Base-by-base conservation (phyloP, 2,797 vertebrate species). In the Silurus aristotelis region DNA sequence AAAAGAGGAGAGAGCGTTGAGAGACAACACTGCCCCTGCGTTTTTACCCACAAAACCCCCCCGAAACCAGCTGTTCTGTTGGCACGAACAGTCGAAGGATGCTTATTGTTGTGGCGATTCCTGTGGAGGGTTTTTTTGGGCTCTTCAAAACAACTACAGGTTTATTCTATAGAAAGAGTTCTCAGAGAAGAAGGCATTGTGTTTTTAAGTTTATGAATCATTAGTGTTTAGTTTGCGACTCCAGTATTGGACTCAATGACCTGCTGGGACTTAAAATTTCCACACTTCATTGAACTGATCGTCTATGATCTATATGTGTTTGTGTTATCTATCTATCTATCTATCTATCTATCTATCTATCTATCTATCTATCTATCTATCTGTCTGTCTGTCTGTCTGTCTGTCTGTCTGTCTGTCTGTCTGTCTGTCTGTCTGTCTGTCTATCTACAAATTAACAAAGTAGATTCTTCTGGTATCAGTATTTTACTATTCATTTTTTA, bases 1-100 rank as follows among this genome's bases (percentile, higher is more conserved):
- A 88, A 92, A 92, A 90, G 89, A 92, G 91, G 94, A 91, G 83
- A 87, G 93, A 93, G 92, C 93, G 94, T 90, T 93, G 90, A 83
- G 85, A 95, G 91, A 92, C 92, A 89, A 72, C 90, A 89, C 81
- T 83, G 14, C 0, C 86, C 89, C 91, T 80, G 89, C 91, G 17
- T 85, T 90, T 91, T 91, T 67, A 52, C 48, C 48, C 48, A 38
- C 48, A 52, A 52, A 7, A 8, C 89, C 91, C 79, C 68, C 67
- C 17, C 22, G 17, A 1, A 87, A 79, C 46, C 89, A 90, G 88
- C 90, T 90, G 90, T 88, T 88, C 71, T 83, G 87, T 85, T 88
- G 88, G 82, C 89, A 89, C 46, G 85, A 83, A 84, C 85, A 76
- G 87, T 87, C 56, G 80, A 87, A 88, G 90, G 88, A 89, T 90